Conservation (phyloP, 2,888 invertebrate species). For the Mechanitis mazaeus region DNA sequence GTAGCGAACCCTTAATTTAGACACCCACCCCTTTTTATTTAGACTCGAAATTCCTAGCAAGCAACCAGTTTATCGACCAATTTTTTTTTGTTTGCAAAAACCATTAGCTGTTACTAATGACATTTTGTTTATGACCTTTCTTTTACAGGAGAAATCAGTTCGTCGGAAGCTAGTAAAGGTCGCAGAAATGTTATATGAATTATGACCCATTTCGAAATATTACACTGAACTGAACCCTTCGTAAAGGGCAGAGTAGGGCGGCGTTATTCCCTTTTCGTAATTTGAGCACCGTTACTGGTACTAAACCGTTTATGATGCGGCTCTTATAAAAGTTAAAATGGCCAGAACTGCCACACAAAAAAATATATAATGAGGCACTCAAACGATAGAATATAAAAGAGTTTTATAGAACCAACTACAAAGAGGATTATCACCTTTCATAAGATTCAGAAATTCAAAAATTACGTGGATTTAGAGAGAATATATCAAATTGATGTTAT, state of each 20-base stretch:
- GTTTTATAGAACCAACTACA: conserved; percentile 22
- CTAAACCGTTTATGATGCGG: conserved; percentile 71
- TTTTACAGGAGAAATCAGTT: conserved; percentile 25
- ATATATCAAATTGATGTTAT: background rate
- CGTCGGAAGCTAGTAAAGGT: conserved; percentile 40
- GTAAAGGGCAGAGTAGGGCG: conserved; percentile 67
- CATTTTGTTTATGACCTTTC: conserved; percentile 20
- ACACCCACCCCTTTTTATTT: conserved; percentile 74
- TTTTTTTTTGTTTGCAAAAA: conserved; percentile 14
- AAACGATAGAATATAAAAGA: conserved; percentile 24
- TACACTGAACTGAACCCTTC: conserved; percentile 65
- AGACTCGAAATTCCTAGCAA: conserved; percentile 64
- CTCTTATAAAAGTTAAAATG: conserved; percentile 64
- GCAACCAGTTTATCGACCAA: conserved; percentile 13
- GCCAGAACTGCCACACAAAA: conserved; percentile 49
- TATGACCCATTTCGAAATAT: conserved; percentile 62
- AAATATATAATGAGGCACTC: conserved; percentile 27
- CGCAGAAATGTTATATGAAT: conserved; percentile 68
- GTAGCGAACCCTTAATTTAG: conserved; percentile 71
- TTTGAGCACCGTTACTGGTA: conserved; percentile 66
- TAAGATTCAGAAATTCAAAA: conserved; percentile 10
- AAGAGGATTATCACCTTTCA: conserved; percentile 15
- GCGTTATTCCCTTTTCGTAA: conserved; percentile 65
- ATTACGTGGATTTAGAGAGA: background rate
- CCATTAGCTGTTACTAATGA: conserved; percentile 22